phyloP scores from a whole-genome alignment of 1,140 invertebrate genomes.

The Chlorops oryzae region DNA sequence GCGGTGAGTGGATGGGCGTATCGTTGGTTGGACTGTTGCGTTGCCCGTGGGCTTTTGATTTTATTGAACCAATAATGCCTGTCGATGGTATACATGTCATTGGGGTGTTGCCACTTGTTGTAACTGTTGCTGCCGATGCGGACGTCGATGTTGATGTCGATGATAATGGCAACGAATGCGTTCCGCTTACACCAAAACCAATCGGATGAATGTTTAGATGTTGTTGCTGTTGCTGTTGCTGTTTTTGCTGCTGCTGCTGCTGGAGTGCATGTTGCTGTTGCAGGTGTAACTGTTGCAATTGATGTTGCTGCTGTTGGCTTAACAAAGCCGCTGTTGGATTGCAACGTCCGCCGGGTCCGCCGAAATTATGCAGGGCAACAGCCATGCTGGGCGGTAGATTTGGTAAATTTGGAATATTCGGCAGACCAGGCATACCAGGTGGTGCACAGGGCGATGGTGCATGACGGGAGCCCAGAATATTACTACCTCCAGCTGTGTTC shows the following conservation, averaged over 20 bases:
- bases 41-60: conserved; percentile 52
- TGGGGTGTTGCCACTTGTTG: too few relatives aligned
- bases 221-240: conserved; percentile 18
- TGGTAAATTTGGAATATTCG: conserved; percentile 17
- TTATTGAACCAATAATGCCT: too few relatives aligned
- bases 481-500: conserved; percentile 15
- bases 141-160: conserved; percentile 18
- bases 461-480: conserved; percentile 30
- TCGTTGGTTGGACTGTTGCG: conserved; percentile 52
- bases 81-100: conserved; percentile 25
- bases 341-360: conserved; percentile 15
- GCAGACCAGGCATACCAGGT: conserved; percentile 24
- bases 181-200: conserved; percentile 15
- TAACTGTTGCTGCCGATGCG: not conserved
- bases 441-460: conserved; percentile 37
- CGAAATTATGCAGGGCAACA: conserved; percentile 25
- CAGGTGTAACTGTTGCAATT: conserved; percentile 27
- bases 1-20: conserved; percentile 52
- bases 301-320: conserved; percentile 48
- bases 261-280: conserved; percentile 39
- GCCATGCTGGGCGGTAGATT: conserved; percentile 44
- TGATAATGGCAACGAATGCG: conserved; percentile 13
- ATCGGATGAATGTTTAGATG: conserved; percentile 24
- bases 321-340: conserved; percentile 49
- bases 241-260: conserved; percentile 39